Percentiles rank a stretch among this genome's conserved stretches.
These are phyloP conservation scores for Dolichopus griseipennis DNA, from an alignment of 2,888 invertebrate species.

Conservation along the genomic window DNA sequence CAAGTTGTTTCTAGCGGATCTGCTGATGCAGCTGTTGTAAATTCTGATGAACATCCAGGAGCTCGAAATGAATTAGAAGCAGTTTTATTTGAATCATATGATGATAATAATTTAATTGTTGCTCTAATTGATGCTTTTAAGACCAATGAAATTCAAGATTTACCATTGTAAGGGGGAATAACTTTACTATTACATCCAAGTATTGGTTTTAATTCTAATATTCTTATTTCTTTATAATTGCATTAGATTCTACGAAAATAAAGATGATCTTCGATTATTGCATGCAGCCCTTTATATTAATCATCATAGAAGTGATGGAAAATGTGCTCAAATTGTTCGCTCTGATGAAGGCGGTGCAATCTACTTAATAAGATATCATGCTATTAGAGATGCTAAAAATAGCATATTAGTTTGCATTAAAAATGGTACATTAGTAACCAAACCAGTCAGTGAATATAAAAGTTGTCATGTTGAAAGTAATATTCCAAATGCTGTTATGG, in stretches of 20 bases:
- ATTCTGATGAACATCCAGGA: not conserved
- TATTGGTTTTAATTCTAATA: not conserved
- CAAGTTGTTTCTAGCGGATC: no score
- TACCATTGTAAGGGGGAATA: not conserved
- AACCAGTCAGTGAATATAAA: not conserved
- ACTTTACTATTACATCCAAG: not conserved
- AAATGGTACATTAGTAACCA: not conserved
- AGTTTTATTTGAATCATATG: not conserved
- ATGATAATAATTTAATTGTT: not conserved
- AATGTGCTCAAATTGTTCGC: not conserved
- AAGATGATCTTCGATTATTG: not conserved
- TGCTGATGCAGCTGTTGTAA: no score
- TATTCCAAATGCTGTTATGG: slow-evolving; percentile 1
- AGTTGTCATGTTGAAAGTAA: slow-evolving; percentile 1
- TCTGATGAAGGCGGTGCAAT: not conserved
- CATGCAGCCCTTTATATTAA: no score
- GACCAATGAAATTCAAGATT: no score
- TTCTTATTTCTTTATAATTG: no score
- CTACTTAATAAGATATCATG: not conserved
- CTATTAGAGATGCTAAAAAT: not conserved
- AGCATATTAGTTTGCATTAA: not conserved
- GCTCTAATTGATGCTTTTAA: not conserved
- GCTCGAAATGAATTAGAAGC: not conserved
- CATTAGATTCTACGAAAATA: no score
- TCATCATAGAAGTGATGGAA: not conserved